Percentiles rank a stretch among this genome's conserved stretches.
Conservation (phyloP, 2,888 invertebrate genomes). For the Parochlus steinenii region DNA sequence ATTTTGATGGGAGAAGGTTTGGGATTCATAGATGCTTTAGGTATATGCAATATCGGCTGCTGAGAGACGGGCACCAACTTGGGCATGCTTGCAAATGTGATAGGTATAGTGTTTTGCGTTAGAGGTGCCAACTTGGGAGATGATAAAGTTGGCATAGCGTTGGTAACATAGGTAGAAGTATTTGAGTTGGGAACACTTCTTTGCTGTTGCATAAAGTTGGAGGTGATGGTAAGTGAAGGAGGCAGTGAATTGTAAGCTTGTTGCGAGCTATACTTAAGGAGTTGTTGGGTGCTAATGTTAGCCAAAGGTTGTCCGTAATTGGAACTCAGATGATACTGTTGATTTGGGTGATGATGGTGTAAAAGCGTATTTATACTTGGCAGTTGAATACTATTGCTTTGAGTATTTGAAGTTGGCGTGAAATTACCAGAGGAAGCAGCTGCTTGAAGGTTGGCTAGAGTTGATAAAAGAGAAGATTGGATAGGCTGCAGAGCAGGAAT, state of each 20-base stretch:
- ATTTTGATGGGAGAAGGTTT: slow-evolving; percentile 9
- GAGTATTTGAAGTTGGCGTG: slow-evolving; percentile 16
- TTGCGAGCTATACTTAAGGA: slow-evolving; percentile 27
- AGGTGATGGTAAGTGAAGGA: slow-evolving; percentile 27
- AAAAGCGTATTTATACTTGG: slow-evolving; percentile 15
- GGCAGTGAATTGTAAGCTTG: slow-evolving; percentile 28
- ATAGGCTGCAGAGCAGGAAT: slow-evolving; percentile 28
- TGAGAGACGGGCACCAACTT: no score
- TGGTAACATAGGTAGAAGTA: no score
- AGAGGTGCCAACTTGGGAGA: no score
- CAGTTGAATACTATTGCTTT: slow-evolving; percentile 10
- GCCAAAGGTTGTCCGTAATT: slow-evolving; percentile 28
- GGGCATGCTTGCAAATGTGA: no score
- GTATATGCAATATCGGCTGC: no score
- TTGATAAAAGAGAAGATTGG: slow-evolving; percentile 15
- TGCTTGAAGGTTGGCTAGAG: no score
- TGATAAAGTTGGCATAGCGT: no score
- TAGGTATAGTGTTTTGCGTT: no score
- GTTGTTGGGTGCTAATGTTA: slow-evolving; percentile 29
- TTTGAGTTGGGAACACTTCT: background rate
- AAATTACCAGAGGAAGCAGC: slow-evolving; percentile 13
- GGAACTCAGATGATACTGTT: slow-evolving; percentile 12
- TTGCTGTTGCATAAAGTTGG: slow-evolving; percentile 18
- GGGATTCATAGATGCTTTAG: slow-evolving; percentile 1
- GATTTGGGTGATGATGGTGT: slow-evolving; percentile 13